phyloP scores from a whole-genome alignment of 2,888 invertebrate genomes.

The Candidula unifasciata region DNA sequence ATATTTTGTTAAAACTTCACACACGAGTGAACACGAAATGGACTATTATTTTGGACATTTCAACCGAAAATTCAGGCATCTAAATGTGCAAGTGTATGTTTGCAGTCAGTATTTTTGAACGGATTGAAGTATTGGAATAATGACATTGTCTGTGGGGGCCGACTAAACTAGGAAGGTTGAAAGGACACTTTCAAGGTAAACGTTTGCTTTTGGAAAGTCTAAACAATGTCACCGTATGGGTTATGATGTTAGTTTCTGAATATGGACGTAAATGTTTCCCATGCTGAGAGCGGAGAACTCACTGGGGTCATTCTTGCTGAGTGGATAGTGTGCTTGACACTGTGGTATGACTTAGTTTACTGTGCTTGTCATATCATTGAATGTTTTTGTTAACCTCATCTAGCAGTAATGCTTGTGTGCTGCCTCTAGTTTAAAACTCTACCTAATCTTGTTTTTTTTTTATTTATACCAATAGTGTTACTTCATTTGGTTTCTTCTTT shows the following conservation, averaged over 20 bases:
- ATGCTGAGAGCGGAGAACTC: constrained; percentile 38
- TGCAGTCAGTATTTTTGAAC: not conserved
- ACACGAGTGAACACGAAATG: too few relatives aligned
- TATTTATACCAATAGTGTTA: too few relatives aligned
- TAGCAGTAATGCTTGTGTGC: not conserved
- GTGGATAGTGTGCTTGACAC: constrained; percentile 49
- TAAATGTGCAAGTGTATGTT: not conserved
- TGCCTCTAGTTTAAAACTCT: not conserved
- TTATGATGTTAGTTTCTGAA: constrained; percentile 19
- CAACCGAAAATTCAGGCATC: not conserved
- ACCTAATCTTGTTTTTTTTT: too few relatives aligned
- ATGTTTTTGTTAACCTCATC: not conserved
- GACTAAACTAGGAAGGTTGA: constrained; percentile 10
- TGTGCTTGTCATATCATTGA: constrained; percentile 22
- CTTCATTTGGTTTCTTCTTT: too few relatives aligned
- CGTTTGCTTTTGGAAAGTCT: constrained; percentile 10
- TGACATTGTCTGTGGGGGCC: constrained; percentile 22
- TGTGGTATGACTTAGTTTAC: constrained; percentile 46
- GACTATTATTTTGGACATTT: not conserved
- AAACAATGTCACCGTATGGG: constrained; percentile 3
- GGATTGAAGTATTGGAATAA: constrained; percentile 10
- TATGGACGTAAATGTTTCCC: constrained; percentile 36
- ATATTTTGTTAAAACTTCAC: constrained; percentile 2
- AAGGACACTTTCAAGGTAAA: constrained; percentile 34
- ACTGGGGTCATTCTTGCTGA: constrained; percentile 38